Evolutionary conservation across 35 echinoderm and acorn worm species (phyloP).

Genomic region (Ophioderma brevispina): DNA sequence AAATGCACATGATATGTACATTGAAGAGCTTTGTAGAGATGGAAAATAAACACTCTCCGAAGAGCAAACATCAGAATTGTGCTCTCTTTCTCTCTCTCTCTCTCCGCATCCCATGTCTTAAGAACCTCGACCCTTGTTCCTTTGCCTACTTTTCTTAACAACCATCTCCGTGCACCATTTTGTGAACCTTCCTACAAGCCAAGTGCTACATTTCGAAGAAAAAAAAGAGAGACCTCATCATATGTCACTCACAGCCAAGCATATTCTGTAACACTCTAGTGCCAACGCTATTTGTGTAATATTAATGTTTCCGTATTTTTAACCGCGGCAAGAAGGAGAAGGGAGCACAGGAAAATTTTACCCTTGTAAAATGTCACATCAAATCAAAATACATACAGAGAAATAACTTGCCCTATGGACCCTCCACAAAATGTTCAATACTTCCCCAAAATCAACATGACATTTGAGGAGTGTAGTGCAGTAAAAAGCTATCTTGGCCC

Average conservation of each 20-base stretch:
- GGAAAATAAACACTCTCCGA: not conserved
- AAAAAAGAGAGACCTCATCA: not conserved
- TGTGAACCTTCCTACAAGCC: not conserved
- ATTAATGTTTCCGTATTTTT: not conserved
- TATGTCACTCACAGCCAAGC: not conserved
- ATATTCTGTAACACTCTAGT: not conserved
- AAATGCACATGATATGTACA: conserved; percentile 7
- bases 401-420: conserved; percentile 9
- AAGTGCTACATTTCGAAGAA: not conserved
- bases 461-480: not conserved
- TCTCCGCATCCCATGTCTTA: not conserved
- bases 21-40: not conserved
- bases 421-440: conserved; percentile 5
- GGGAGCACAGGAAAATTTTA: not conserved
- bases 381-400: not conserved
- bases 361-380: not conserved
- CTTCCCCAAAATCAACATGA: conserved; percentile 5
- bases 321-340: not conserved
- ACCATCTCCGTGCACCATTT: not conserved
- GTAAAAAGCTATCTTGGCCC: not conserved
- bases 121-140: not conserved
- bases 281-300: not conserved
- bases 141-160: not conserved
- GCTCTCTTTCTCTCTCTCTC: not conserved
- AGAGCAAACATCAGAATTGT: not conserved